Evolutionary conservation across 2,888 invertebrate genomes (phyloP).

Genomic region (Pomacea canaliculata): DNA sequence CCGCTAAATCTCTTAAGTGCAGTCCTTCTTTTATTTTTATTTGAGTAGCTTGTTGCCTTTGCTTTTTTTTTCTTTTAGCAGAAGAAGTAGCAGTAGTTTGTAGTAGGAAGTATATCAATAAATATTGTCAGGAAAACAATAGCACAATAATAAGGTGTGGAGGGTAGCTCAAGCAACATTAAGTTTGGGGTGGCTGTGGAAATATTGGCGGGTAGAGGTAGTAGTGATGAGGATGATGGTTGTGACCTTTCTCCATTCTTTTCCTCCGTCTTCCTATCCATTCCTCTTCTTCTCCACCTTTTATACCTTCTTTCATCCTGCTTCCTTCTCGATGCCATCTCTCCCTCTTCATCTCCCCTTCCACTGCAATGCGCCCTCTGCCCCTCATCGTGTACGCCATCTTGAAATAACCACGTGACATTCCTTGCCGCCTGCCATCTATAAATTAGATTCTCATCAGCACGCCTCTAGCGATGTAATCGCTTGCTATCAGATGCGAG

Average conservation of each 20-base stretch:
- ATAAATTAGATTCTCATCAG: constrained; percentile 15
- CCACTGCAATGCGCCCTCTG: no score
- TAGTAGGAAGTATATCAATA: no score
- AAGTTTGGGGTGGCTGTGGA: neutral
- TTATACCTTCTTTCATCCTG: neutral
- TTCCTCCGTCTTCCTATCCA: neutral
- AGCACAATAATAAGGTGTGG: no score
- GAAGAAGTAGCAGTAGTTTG: no score
- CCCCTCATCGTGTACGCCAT: neutral
- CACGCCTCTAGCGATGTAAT: neutral
- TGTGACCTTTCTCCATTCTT: neutral
- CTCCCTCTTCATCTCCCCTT: neutral
- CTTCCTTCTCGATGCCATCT: neutral
- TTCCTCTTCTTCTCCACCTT: neutral
- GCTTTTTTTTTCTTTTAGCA: no score
- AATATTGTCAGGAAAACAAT: no score
- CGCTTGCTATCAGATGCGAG: neutral
- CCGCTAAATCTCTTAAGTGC: no score
- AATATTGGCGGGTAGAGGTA: neutral
- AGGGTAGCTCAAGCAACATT: no score
- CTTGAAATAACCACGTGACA: neutral
- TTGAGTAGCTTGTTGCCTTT: no score
- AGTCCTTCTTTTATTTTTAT: no score
- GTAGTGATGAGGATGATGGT: neutral
- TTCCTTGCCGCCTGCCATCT: constrained; percentile 1